Base-by-base conservation (phyloP, 2,888 invertebrate species). In the Sussaba pulchella region DNA sequence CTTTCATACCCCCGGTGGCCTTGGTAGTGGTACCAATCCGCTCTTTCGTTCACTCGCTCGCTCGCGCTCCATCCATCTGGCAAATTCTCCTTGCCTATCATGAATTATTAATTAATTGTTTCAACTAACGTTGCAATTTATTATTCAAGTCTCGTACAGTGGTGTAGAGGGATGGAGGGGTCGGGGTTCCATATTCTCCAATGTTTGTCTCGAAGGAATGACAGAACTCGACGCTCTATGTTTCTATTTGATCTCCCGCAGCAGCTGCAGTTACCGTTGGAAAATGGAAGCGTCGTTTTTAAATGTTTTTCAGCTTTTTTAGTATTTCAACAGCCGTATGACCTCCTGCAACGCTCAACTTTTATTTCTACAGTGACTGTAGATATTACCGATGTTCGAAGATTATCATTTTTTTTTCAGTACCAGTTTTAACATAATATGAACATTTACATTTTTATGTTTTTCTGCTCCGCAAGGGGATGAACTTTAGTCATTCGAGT, bases 51-150 rank as follows among this genome's bases (percentile, higher is more conserved):
- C 79, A 43, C 39, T 72, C 80, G 72, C 82, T 75, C 70, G 69
- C 82, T 76, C 83, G 80, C 75, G 77, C 83, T 84, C 83, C 86
- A 85, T 84, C 87, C 87, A 88, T 86, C 88, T 87, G 86, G 88
- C 85, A 87, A 88, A 88, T 89, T 88, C 90, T 88, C 87, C 87
- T 88, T 86, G 87, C 87, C 89, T 91, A 90, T 91, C 92, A 92
- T 92, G 92, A 92, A 92, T 92, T 92, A 92, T 92, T 92, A 92
- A 92, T 92, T 92, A 91, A 92, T 92, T 92, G 92, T 92, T 91
- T 92, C 91, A 90, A 90, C 91, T 91, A 89, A 90, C 89, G 87
- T 89, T 86, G 85, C 89, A 87, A 89, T 92, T 90, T 90, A 91
- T 91, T 91, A 91, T 92, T 91, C 92, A 91, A 83, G 82, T 87